Evolutionary conservation across 1,140 invertebrate species (phyloP).

Genomic region (Eriocheir sinensis): DNA sequence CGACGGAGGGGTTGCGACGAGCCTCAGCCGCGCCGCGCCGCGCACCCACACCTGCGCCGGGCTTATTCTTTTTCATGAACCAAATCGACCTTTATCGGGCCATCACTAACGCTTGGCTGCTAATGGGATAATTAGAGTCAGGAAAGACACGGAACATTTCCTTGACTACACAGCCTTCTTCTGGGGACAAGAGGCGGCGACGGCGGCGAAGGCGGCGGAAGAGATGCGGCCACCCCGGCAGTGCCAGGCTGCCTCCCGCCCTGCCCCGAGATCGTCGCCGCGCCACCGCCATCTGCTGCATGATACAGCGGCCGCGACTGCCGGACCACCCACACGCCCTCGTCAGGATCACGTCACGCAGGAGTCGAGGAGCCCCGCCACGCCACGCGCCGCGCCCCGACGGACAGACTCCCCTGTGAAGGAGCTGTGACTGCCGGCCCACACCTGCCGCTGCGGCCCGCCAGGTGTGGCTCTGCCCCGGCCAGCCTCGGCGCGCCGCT

Average conservation of each 20-base stretch:
- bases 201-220: no score
- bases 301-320: background rate
- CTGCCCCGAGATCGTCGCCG: background rate
- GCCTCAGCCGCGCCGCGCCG: background rate
- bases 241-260: background rate
- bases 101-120: constrained; percentile 20
- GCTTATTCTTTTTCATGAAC: constrained; percentile 24
- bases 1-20: constrained; percentile 43
- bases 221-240: background rate
- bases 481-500: background rate
- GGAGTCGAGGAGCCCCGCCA: background rate
- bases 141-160: constrained; percentile 23
- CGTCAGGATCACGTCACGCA: background rate
- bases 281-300: background rate
- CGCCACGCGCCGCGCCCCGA: background rate
- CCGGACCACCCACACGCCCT: background rate
- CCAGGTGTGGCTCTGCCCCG: background rate
- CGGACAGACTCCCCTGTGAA: background rate
- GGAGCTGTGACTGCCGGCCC: background rate
- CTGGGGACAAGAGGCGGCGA: background rate
- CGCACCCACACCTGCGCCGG: background rate
- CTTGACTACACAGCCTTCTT: background rate
- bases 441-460: background rate
- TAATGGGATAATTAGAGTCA: constrained; percentile 25
- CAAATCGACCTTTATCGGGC: constrained; percentile 12